These are phyloP conservation scores for Myoxocephalus aenaeus DNA, from an alignment of 2,797 vertebrate genomes.

Conservation along the genomic window DNA sequence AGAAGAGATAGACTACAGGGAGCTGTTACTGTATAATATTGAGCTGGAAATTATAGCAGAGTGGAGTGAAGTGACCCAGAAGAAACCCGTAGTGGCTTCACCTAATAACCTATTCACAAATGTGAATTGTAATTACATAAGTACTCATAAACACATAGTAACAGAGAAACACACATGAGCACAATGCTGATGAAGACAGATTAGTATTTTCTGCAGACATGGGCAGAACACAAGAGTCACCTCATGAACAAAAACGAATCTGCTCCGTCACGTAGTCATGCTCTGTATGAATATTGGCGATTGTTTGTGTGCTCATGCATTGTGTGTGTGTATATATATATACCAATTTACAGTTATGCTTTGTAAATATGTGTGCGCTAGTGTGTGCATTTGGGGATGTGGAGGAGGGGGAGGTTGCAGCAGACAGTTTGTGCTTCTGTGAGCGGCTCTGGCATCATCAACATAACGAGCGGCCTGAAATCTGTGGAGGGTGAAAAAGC, in stretches of 20 bases:
- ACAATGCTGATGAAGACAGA: slow-evolving; percentile 29
- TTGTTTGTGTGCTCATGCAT: slow-evolving; percentile 37
- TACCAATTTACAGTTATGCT: slow-evolving; percentile 41
- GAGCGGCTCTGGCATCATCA: slow-evolving; percentile 81
- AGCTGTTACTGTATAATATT: slow-evolving; percentile 17
- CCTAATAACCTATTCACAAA: slow-evolving; percentile 43
- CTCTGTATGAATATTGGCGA: slow-evolving; percentile 22
- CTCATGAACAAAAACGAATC: slow-evolving; percentile 30
- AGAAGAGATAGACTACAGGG: slow-evolving; percentile 1
- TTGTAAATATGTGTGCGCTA: slow-evolving; percentile 33
- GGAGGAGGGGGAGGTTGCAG: slow-evolving; percentile 29
- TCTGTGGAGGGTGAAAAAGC: slow-evolving; percentile 86
- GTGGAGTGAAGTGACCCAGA: slow-evolving; percentile 13
- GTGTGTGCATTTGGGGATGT: slow-evolving; percentile 36
- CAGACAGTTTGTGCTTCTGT: slow-evolving; percentile 77
- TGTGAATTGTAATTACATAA: slow-evolving; percentile 31
- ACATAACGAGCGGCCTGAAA: slow-evolving; percentile 81
- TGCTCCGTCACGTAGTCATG: slow-evolving; percentile 24
- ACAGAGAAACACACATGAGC: slow-evolving; percentile 8
- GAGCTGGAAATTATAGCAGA: slow-evolving; percentile 21
- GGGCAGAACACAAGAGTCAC: slow-evolving; percentile 24
- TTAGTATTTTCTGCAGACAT: slow-evolving; percentile 32
- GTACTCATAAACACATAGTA: slow-evolving; percentile 21
- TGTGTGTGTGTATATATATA: slow-evolving; percentile 20
- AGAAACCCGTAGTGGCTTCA: slow-evolving; percentile 35